A percentile compares a stretch with the other conserved stretches of the same genome.
Conservation (phyloP, 2,797 vertebrate species). For the Pangasius mekongensis region DNA sequence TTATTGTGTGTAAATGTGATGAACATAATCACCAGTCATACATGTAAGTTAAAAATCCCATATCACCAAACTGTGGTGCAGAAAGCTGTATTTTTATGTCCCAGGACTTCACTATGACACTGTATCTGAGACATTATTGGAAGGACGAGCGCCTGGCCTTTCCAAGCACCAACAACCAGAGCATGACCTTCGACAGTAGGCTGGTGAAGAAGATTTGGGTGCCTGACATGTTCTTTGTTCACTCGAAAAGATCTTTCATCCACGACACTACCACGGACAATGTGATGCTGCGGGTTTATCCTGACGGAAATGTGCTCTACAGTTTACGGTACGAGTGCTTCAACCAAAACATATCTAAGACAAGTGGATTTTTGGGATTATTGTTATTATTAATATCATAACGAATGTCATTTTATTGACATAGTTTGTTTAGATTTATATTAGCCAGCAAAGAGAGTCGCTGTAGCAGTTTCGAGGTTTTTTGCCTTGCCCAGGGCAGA, state of each 20-base stretch:
- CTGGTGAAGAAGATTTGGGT: constrained; percentile 99
- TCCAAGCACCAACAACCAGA: constrained; percentile 94
- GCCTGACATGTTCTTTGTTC: constrained; percentile 98
- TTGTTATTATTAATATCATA: background rate
- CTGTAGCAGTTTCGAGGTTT: background rate
- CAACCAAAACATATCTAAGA: background rate
- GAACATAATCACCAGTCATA: background rate
- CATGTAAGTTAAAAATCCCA: background rate
- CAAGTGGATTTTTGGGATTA: background rate
- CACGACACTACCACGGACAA: constrained; percentile 98
- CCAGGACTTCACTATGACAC: constrained; percentile 97
- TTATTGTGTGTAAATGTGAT: background rate
- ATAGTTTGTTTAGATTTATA: background rate
- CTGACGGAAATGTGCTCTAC: constrained; percentile 95
- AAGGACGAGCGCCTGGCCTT: constrained; percentile 94
- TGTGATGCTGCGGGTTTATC: constrained; percentile 95
- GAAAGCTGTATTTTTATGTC: constrained; percentile 7
- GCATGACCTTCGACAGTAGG: constrained; percentile 97
- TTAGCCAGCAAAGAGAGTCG: background rate
- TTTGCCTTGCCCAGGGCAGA: constrained; percentile 22
- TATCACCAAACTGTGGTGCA: background rate
- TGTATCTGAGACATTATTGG: constrained; percentile 97
- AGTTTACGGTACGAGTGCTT: constrained; percentile 86
- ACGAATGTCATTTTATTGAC: background rate
- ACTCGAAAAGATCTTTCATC: constrained; percentile 97